Base-by-base conservation (phyloP, 2,113 vertebrate genomes). In the Podocnemis expansa region DNA sequence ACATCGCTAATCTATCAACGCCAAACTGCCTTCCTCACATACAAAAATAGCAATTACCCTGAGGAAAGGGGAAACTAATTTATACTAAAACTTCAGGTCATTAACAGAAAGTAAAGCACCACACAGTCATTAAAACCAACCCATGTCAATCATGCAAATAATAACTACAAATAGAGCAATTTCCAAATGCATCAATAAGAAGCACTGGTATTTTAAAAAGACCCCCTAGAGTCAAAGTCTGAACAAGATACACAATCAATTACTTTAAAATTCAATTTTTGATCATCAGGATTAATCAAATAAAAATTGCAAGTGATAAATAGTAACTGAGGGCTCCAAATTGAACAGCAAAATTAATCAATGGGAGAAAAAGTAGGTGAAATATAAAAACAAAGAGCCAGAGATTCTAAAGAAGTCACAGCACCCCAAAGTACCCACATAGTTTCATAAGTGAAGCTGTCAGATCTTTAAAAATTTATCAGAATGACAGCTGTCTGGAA, bases 1-100 rank as follows among this genome's bases (percentile, higher is more conserved):
- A n/a, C 38, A 88, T 63, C 16, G n/a, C 5, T 92, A 89, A 86
- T 88, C 47, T 91, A 92, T 92, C 84, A 83, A n/a, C 38, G 92
- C 4, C 31, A 86, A 60, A 80, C 45, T 95, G n/a, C 45, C 75
- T 56, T 81, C 38, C 45, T 85, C 79, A 60, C 51, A 78, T 8
- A 81, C 85, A 86, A 88, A 76, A 55, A 82, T 0, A 94, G 70
- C 56, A 91, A 85, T 75, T 89, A 85, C 38, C 43, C 82, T 78
- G 19, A 94, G 8, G n/a, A 2, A 6, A 47, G 3, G 41, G 92
- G 92, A 14, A 95, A 87, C 51, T 94, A 86, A 76, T 75, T 94
- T 81, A 84, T 60, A 75, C 80, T 86, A 85, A 95, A 96, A 91
- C 47, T 56, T 88, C 51, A 70, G 88, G 51, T 43, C 67, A 60